Conservation (phyloP, 2,888 invertebrate species). For the Carabus problematicus region DNA sequence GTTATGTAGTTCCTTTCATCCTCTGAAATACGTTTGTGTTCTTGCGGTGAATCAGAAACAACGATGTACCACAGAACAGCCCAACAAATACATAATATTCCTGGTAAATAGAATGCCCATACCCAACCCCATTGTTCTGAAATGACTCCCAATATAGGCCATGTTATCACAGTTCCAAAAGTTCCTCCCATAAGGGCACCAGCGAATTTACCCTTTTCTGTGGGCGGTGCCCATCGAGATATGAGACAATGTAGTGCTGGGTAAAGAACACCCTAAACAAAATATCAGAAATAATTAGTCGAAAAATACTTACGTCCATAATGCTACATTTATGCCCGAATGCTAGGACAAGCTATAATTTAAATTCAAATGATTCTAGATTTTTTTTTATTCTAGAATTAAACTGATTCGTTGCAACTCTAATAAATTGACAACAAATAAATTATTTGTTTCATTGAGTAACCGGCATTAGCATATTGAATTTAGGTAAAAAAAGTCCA, state of each 20-base stretch:
- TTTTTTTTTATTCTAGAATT: too few species aligned
- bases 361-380: too few species aligned
- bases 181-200: constrained; percentile 62
- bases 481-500: too few species aligned
- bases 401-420: too few species aligned
- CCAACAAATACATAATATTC: constrained; percentile 53
- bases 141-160: constrained; percentile 59
- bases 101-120: constrained; percentile 55
- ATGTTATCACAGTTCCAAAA: constrained; percentile 61
- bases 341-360: too few species aligned
- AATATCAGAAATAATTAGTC: constrained; percentile 8
- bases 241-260: constrained; percentile 56
- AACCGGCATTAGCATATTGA: too few species aligned
- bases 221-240: constrained; percentile 61
- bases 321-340: too few species aligned
- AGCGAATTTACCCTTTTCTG: constrained; percentile 61
- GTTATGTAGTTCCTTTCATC: constrained; percentile 62
- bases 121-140: constrained; percentile 56
- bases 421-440: too few species aligned
- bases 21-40: constrained; percentile 63
- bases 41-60: constrained; percentile 63
- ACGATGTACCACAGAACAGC: constrained; percentile 60
- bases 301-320: too few species aligned
- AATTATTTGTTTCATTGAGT: too few species aligned
- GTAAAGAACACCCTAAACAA: constrained; percentile 55